phyloP scores from a whole-genome alignment of 2,113 vertebrate species.

The Spheniscus mendiculus region DNA sequence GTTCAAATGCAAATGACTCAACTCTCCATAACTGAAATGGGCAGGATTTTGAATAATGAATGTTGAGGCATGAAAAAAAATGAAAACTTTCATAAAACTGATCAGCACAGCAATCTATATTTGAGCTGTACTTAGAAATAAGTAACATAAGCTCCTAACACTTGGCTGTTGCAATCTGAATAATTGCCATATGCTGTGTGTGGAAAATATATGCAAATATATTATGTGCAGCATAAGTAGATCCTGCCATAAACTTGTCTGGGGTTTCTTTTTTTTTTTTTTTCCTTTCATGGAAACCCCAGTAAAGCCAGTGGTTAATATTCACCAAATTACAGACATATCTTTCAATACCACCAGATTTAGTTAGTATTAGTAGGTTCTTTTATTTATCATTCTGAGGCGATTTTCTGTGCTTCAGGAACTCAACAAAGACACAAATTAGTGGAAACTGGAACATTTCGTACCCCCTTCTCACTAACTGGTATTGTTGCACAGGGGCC shows the following conservation, averaged over 20 bases:
- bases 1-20: background rate
- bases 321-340: background rate
- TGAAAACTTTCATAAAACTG: background rate
- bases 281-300: background rate
- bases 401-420: background rate
- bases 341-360: background rate
- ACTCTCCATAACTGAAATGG: background rate
- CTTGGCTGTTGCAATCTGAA: background rate
- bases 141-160: background rate
- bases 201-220: conserved; percentile 37
- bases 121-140: background rate
- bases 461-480: background rate
- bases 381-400: background rate
- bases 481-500: background rate
- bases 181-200: conserved; percentile 30
- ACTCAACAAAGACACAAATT: background rate
- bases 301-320: background rate
- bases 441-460: background rate
- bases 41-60: background rate
- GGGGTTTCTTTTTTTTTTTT: background rate
- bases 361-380: background rate
- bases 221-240: background rate
- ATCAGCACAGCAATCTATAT: background rate
- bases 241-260: background rate
- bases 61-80: background rate